These are phyloP conservation scores for Prolemur simus DNA, from an alignment of 2,113 vertebrate genomes.

Conservation along the genomic window DNA sequence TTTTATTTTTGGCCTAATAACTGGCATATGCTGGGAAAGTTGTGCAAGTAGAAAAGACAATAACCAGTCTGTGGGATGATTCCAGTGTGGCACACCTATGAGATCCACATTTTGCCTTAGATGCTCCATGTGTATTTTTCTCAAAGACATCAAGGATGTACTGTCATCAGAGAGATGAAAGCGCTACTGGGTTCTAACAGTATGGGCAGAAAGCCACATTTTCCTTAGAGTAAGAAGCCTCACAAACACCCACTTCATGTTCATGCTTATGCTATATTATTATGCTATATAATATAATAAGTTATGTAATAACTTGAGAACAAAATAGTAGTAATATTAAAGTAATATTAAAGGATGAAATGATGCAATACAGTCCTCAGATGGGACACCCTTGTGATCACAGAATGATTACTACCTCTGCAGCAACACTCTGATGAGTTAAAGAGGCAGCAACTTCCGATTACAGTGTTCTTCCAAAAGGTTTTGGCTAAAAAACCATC, in stretches of 20 bases:
- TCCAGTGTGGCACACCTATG: background rate
- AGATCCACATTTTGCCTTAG: background rate
- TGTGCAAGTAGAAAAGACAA: conserved; percentile 47
- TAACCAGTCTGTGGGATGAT: background rate
- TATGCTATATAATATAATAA: background rate
- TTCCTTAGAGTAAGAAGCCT: background rate
- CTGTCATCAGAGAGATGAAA: background rate
- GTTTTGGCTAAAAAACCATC: background rate
- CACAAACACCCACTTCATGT: background rate
- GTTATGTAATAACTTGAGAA: conserved; percentile 3
- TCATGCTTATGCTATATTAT: background rate
- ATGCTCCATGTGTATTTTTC: background rate
- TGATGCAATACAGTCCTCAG: background rate
- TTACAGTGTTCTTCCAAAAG: background rate
- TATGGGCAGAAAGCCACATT: background rate
- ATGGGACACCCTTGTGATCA: background rate
- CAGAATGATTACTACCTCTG: background rate
- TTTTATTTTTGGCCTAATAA: conserved; percentile 67
- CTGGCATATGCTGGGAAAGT: conserved; percentile 52
- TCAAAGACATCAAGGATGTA: background rate
- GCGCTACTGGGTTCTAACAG: background rate
- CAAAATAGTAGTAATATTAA: background rate
- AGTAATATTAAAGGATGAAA: background rate
- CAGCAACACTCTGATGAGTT: background rate
- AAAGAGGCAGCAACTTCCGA: background rate